Evolutionary conservation across 2,888 invertebrate genomes (phyloP), one percentile per base, ranked within the genome.

Genomic region (Limnephilus lunatus): DNA sequence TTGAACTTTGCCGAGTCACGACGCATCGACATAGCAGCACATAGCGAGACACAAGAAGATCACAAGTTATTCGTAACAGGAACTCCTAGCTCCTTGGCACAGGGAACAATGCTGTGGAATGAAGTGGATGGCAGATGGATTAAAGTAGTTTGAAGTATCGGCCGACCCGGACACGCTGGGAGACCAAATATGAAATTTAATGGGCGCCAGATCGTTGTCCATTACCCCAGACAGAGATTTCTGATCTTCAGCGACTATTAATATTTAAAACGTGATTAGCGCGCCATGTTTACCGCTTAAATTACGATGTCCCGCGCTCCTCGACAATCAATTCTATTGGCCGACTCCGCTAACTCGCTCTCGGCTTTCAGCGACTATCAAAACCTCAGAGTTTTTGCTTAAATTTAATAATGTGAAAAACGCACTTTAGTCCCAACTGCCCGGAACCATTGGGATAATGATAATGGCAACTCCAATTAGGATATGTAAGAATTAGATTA

Each of bases 1-100:
- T 92, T 92, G 92, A 92, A 91, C 92, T 92, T 92, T 92, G 90
- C 85, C 81, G 81, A 91, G 92, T 92, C 35, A 82, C 87, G 87
- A 48, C 30, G 39, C 30, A 15, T 44, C 48, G 88, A 88, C n/a
- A 12, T 9, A 15, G 7, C 3, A 32, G 3, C 32, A 15, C 31
- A n/a, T 48, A 48, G 48, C 48, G 2, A 48, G 48, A 31, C 32
- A 14, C 14, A 9, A 80, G 88, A 88, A 39, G 25, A 86, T 82
- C 31, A 31, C 32, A 82, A 32, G 32, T 25, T 68, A 68, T 25
- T 68, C 25, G 9, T 25, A 53, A 19, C 48, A 48, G 48, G 48
- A 53, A 53, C 53, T 53, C 19, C 19, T 53, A 15, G 48, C 44
- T 44, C 44, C 44, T 44, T 12, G 53, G 25, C 25, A 19, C 68